A percentile compares a stretch with the other conserved stretches of the same genome.
phyloP scores from a whole-genome alignment of 2,888 invertebrate genomes.

The Globia sparganii region DNA sequence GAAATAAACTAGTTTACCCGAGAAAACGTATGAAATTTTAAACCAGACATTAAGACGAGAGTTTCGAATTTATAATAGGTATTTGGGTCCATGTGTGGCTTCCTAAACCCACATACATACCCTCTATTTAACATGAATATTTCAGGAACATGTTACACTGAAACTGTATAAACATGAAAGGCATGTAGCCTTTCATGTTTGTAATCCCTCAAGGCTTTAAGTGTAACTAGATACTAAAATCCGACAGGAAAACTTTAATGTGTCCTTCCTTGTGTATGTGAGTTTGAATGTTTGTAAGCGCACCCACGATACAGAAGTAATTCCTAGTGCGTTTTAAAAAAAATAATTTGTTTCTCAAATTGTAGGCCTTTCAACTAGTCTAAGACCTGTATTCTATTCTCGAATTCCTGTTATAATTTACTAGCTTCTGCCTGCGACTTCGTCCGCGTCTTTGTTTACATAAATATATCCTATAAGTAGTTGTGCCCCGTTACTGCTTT shows the following conservation, averaged over 20 bases:
- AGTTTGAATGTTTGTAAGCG: too few relatives aligned
- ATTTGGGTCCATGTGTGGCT: not conserved
- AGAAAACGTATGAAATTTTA: conserved; percentile 5
- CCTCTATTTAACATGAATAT: conserved; percentile 4
- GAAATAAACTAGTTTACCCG: not conserved
- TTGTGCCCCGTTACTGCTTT: too few relatives aligned
- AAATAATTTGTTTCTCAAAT: not conserved
- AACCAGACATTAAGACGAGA: not conserved
- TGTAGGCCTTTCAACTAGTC: not conserved
- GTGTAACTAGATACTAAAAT: not conserved
- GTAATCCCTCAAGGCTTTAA: not conserved
- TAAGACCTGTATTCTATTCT: not conserved
- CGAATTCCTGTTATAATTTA: not conserved
- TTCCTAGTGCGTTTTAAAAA: too few relatives aligned
- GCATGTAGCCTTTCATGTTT: conserved; percentile 1
- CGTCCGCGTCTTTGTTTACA: too few relatives aligned
- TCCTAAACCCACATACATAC: conserved; percentile 2
- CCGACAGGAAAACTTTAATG: not conserved
- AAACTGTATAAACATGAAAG: conserved; percentile 28
- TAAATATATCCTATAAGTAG: too few relatives aligned
- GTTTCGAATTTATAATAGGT: not conserved
- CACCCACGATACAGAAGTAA: too few relatives aligned
- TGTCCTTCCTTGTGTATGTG: not conserved
- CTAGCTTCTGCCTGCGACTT: too few relatives aligned
- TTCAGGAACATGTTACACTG: conserved; percentile 22